phyloP scores from a whole-genome alignment of 2,888 invertebrate species.

The Ommatoiulus sabulosus region DNA sequence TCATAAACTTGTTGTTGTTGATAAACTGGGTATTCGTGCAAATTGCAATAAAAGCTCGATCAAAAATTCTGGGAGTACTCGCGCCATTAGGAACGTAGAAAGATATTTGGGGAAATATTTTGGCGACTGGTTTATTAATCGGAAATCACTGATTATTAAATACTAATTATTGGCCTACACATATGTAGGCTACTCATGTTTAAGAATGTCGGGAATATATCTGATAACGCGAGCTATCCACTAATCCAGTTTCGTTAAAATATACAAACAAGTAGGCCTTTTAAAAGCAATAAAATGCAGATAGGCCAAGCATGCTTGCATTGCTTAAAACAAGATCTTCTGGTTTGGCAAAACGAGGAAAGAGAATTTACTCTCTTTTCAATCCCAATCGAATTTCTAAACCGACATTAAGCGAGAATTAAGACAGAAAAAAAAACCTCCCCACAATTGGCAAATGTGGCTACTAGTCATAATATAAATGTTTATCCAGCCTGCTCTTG shows the following conservation, averaged over 20 bases:
- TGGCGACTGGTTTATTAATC: constrained; percentile 6
- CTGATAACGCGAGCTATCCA: constrained; percentile 12
- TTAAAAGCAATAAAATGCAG: constrained; percentile 39
- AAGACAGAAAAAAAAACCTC: background rate
- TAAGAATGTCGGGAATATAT: background rate
- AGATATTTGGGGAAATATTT: background rate
- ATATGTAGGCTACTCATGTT: constrained; percentile 12
- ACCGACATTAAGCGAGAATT: background rate
- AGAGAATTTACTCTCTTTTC: background rate
- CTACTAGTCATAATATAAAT: background rate
- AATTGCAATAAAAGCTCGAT: background rate
- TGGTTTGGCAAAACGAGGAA: background rate
- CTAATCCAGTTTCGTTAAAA: constrained; percentile 11
- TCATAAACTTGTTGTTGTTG: background rate
- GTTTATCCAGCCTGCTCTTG: too few species aligned
- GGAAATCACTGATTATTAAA: constrained; percentile 30
- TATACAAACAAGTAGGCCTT: constrained; percentile 40
- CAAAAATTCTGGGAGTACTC: background rate
- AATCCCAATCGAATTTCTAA: background rate
- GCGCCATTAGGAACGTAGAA: background rate
- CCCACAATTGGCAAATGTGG: background rate
- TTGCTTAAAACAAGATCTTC: constrained; percentile 43
- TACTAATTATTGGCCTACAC: constrained; percentile 31
- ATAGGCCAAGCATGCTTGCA: constrained; percentile 13
- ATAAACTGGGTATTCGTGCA: background rate